Conservation (phyloP, 2,797 vertebrate species). For the Sarcoramphus papa region DNA sequence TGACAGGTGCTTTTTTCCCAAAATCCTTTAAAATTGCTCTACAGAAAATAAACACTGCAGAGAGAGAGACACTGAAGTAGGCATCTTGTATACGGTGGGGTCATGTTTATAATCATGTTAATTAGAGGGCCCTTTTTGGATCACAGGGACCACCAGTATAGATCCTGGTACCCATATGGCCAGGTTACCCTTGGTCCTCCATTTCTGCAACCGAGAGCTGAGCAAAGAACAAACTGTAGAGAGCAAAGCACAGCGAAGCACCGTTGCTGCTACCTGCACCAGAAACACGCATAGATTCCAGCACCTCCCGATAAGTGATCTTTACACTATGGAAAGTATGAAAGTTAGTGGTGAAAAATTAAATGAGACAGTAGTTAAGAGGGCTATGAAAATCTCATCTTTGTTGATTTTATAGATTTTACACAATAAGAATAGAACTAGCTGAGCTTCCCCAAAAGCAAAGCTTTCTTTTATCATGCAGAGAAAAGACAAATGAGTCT, state of each 20-base stretch:
- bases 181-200: not conserved
- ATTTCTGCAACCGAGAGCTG: not conserved
- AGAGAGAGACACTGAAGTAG: not conserved
- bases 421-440: not conserved
- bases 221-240: not conserved
- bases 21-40: not conserved
- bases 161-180: not conserved
- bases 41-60: not conserved
- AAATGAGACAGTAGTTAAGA: not conserved
- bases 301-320: not conserved
- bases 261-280: not conserved
- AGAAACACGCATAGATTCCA: not conserved
- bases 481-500: not conserved
- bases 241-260: not conserved
- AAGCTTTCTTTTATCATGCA: not conserved
- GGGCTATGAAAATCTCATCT: not conserved
- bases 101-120: not conserved
- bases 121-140: not conserved
- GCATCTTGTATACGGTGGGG: accelerated
- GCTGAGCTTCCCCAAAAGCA: not conserved
- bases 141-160: not conserved
- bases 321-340: not conserved
- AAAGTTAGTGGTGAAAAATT: not conserved
- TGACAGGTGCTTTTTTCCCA: not conserved
- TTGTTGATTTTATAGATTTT: not conserved